A percentile compares a stretch with the other conserved stretches of the same genome.
Evolutionary conservation across 2,888 invertebrate species (phyloP).

Genomic region (Xestia xanthographa): DNA sequence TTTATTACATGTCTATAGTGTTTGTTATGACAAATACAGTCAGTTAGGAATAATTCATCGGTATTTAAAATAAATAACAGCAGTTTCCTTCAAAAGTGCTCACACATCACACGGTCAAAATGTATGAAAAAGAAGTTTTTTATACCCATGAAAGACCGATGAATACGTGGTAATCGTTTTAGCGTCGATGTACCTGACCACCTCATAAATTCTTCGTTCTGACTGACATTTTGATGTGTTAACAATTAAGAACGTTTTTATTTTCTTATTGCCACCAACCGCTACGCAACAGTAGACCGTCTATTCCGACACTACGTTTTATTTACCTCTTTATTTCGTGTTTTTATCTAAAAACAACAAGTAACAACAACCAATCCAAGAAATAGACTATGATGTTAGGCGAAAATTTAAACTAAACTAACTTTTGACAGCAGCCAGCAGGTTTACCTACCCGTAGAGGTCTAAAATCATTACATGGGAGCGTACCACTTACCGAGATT

Average conservation of each 20-base stretch:
- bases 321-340: not conserved
- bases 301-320: not conserved
- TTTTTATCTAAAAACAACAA: not conserved
- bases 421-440: not conserved
- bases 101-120: not conserved
- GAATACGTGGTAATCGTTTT: too few species aligned
- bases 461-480: not conserved
- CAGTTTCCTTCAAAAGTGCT: not conserved
- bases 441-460: not conserved
- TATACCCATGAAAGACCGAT: too few species aligned
- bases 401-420: not conserved
- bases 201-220: too few species aligned
- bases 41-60: too few species aligned
- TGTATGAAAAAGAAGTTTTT: too few species aligned
- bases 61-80: too few species aligned
- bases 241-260: conserved; percentile 7
- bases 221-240: too few species aligned
- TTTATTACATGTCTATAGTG: not conserved
- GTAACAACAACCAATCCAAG: not conserved
- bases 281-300: conserved; percentile 1
- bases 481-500: not conserved
- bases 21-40: not conserved
- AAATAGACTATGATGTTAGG: not conserved
- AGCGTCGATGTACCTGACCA: too few species aligned
- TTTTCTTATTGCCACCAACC: not conserved